Conservation (phyloP, 2,888 invertebrate species). For the Dione vanillae region DNA sequence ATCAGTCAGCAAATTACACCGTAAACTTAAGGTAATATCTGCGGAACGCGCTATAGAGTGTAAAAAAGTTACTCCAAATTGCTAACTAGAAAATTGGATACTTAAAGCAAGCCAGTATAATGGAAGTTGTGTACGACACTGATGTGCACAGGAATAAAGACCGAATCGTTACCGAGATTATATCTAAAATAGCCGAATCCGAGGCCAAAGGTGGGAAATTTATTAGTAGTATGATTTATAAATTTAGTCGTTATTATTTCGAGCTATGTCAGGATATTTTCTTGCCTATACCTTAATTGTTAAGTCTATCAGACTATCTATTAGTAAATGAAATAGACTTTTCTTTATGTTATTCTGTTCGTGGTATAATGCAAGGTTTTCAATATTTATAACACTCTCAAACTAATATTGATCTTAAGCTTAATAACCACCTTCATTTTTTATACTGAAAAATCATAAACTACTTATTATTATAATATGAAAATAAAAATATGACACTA, state of each 20-base stretch:
- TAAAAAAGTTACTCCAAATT: conserved; percentile 34
- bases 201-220: conserved; percentile 32
- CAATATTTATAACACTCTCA: too few relatives aligned
- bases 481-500: neutral
- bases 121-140: conserved; percentile 38
- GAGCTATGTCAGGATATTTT: conserved; percentile 35
- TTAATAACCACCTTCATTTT: neutral
- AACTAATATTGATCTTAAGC: too few relatives aligned
- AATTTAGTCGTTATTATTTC: conserved; percentile 39
- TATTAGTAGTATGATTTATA: conserved; percentile 41
- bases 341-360: neutral
- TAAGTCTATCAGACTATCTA: conserved; percentile 27
- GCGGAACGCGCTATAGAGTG: conserved; percentile 10
- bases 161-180: conserved; percentile 34
- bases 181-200: conserved; percentile 34
- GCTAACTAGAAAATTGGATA: conserved; percentile 43
- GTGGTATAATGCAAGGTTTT: too few relatives aligned
- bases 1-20: conserved; percentile 27
- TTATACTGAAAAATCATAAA: too few relatives aligned
- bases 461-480: too few relatives aligned
- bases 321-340: neutral
- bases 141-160: conserved; percentile 31
- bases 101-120: conserved; percentile 32
- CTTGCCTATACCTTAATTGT: conserved; percentile 26
- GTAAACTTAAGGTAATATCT: conserved; percentile 28